Evolutionary conservation across 2,113 vertebrate species (phyloP).

Genomic region (Neolamprologus kungweensis): DNA sequence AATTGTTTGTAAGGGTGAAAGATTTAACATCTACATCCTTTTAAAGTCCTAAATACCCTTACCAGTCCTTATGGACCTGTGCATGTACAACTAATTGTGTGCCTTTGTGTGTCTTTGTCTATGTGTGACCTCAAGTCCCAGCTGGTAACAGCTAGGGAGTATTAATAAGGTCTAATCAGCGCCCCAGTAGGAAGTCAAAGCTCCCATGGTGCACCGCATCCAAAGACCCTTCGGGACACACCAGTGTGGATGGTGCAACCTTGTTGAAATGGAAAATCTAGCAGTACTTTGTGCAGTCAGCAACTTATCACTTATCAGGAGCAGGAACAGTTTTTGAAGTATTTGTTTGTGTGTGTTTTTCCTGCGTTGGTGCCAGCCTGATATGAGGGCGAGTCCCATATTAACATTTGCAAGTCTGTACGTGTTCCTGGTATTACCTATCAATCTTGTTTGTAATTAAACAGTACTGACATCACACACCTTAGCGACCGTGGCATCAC

Average conservation of each 20-base stretch:
- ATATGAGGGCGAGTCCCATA: neutral
- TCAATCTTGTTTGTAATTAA: neutral
- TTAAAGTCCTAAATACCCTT: neutral
- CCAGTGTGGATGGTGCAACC: neutral
- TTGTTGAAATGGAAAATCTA: neutral
- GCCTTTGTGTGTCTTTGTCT: neutral
- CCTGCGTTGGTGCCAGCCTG: neutral
- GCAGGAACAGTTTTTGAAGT: neutral
- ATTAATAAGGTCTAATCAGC: constrained; percentile 54
- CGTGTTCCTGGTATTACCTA: neutral
- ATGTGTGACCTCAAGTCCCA: neutral
- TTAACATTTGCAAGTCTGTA: neutral
- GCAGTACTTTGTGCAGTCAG: neutral
- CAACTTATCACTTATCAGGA: neutral
- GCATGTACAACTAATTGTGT: neutral
- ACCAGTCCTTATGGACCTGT: neutral
- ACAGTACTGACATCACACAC: neutral
- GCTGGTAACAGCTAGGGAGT: constrained; percentile 16
- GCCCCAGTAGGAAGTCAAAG: constrained; percentile 24
- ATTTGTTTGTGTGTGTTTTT: neutral
- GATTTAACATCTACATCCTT: neutral
- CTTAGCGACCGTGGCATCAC: neutral
- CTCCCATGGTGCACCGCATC: constrained; percentile 11
- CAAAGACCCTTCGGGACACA: neutral
- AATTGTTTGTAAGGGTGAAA: neutral